Conservation (phyloP, 2,113 vertebrate species). For the Pseudopipra pipra region DNA sequence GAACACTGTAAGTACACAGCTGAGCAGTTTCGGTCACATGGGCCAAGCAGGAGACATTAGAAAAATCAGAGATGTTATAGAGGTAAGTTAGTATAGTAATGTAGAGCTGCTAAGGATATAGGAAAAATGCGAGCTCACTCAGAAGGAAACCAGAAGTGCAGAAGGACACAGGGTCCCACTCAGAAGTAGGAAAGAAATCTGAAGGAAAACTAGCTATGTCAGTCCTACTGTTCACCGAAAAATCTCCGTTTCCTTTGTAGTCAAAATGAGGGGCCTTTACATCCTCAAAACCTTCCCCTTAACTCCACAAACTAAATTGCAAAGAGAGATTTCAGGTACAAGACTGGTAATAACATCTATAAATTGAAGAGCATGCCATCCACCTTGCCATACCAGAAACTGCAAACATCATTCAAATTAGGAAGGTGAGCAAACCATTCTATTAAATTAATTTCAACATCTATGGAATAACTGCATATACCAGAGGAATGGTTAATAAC, state of each 20-base stretch:
- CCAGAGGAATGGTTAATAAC: background rate
- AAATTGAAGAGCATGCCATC: background rate
- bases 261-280: background rate
- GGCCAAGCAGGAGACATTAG: background rate
- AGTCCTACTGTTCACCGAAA: background rate
- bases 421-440: background rate
- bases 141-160: background rate
- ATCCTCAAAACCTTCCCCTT: background rate
- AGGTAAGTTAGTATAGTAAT: background rate
- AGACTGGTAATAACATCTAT: background rate
- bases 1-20: fast-evolving
- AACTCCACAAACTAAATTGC: background rate
- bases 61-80: background rate
- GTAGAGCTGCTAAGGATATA: background rate
- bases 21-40: fast-evolving
- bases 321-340: background rate
- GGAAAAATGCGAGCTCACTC: background rate
- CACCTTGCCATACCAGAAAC: background rate
- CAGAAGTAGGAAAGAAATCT: background rate
- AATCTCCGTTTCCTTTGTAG: background rate
- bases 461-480: background rate
- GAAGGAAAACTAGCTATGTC: background rate
- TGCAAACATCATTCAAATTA: background rate
- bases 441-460: background rate
- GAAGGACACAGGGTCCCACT: background rate